Evolutionary conservation across 2,797 vertebrate species (phyloP), one percentile per base, ranked within the genome.

Genomic region (Megaceryle alcyon): DNA sequence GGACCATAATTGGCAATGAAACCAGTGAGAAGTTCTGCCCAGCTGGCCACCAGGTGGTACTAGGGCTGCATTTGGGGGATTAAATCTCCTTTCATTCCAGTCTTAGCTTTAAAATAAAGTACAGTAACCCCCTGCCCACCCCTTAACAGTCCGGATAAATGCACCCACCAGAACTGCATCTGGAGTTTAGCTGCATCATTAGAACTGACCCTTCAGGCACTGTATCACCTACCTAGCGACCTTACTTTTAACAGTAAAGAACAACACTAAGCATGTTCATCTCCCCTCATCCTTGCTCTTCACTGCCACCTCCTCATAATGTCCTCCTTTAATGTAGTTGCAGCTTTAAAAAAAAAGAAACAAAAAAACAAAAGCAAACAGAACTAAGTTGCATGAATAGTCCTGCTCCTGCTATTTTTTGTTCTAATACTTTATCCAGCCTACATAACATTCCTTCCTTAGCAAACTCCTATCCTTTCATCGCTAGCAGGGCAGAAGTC

Each of bases 11-110:
- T 20, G 43, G 44, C 0, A 0, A 9, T 43, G 49, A 25, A 60
- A 25, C 29, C 33, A 3, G 20, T 20, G 22, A 61, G 56, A 22
- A 16, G 54, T 87, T 71, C 57, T 85, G 84, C 68, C 71, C 53
- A 25, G 26, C 29, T 65, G 76, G 65, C 94, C 94, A 70, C 68
- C 46, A 91, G 90, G 59, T 92, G 89, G 84, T 82, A 85, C 7
- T 70, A 79, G 56, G 64, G 46, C 66, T 68, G 51, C 56, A 29
- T 43, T 33, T 51, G 33, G 51, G 46, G 64, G 79, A 15, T 14
- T 23, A 5, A 49, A n/a, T 15, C 23, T 51, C 43, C n/a, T 21
- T 28, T 18, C 4, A 31, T 25, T 53, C 75, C 44, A 43, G 9
- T 15, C 44, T 44, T 41, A 0, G 28, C 66, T 56, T 51, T 82